Evolutionary conservation across 2,113 vertebrate genomes (phyloP), one percentile per base, ranked within the genome.

Genomic region (Microcebus ravelobensis): DNA sequence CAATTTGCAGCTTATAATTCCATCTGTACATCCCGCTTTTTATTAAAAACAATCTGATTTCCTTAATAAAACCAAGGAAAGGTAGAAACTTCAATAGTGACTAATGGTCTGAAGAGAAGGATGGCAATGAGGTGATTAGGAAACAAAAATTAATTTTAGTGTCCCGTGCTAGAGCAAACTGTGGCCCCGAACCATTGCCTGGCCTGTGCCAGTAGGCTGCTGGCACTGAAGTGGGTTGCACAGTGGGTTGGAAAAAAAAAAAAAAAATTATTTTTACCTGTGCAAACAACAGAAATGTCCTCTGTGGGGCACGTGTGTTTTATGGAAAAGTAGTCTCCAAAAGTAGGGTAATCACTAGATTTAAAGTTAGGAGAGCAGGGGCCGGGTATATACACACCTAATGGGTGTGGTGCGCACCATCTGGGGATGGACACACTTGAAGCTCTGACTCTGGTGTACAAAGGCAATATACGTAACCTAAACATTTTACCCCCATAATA

Each of bases 1-100:
- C 17, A 81, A 45, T 17, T 3, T 45, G 45, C 81, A 92, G 90
- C 70, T 90, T 85, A 52, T 57, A 12, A 63, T 27, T 95, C 82
- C 65, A 59, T 86, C 90, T 95, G 71, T 50, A 42, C n/a, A 68
- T 80, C 25, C 88, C 55, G 45, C 55, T 95, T 97, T 89, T 61
- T 71, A 65, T 71, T 50, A 81, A 95, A 89, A 88, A 45, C n/a
- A 50, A n/a, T 81, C 45, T 45, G 9, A 65, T n/a, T 87, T 77
- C 4, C 77, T n/a, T 84, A 73, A 2, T 25, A 39, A 88, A 94
- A 79, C 39, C 31, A 82, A 63, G 23, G 59, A 81, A 77, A 83
- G 39, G 42, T 52, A 87, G 55, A 45, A 52, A 67, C 18, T 61
- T 87, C 63, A 68, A 31, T 0, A 39, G 34, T n/a, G 50, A 39